phyloP scores from a whole-genome alignment of 2,888 invertebrate species.

The Thecocarcelia acutangulata region DNA sequence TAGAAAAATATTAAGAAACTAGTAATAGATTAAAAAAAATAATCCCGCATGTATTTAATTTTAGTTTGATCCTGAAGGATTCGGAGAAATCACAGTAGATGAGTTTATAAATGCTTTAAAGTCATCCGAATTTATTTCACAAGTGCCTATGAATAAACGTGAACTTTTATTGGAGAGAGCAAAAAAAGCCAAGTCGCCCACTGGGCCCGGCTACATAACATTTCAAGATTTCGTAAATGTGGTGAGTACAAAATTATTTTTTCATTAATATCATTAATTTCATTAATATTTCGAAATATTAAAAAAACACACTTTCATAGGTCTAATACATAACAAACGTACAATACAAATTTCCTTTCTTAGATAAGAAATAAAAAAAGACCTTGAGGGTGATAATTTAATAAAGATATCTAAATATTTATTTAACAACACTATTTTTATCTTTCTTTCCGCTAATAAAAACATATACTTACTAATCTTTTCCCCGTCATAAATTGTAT shows the following conservation, averaged over 20 bases:
- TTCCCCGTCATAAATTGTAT: too few relatives aligned
- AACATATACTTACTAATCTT: too few relatives aligned
- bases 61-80: constrained; percentile 95
- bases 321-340: too few relatives aligned
- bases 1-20: background rate
- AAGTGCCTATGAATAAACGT: constrained; percentile 88
- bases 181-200: constrained; percentile 84
- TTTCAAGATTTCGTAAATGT: constrained; percentile 97
- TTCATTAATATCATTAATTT: too few relatives aligned
- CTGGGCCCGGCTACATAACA: constrained; percentile 87
- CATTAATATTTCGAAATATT: too few relatives aligned
- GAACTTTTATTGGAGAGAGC: constrained; percentile 89
- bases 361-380: too few relatives aligned
- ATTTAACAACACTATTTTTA: too few relatives aligned
- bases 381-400: too few relatives aligned
- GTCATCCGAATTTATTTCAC: constrained; percentile 89
- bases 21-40: background rate
- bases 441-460: too few relatives aligned
- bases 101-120: constrained; percentile 90
- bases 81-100: constrained; percentile 94
- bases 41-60: constrained; percentile 10
- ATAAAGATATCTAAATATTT: too few relatives aligned
- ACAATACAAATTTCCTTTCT: too few relatives aligned
- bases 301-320: too few relatives aligned
- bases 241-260: constrained; percentile 85